Evolutionary conservation across 1,140 invertebrate genomes (phyloP).

Genomic region (Battus philenor): DNA sequence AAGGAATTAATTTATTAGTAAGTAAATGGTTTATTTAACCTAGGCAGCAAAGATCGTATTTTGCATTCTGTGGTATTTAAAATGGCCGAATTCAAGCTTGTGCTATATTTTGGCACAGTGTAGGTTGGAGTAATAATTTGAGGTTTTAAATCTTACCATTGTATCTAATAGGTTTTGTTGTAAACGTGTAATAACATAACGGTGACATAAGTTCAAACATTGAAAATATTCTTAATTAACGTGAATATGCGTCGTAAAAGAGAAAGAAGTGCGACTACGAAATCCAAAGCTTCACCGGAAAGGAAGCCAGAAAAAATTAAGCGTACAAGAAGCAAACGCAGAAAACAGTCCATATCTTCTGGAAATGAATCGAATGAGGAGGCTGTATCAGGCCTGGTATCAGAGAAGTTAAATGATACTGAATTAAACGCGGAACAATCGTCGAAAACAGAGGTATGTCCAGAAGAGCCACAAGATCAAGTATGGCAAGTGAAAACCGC

Average conservation of each 20-base stretch:
- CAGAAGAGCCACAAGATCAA: constrained; percentile 55
- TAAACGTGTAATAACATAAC: constrained; percentile 3
- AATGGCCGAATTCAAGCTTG: constrained; percentile 14
- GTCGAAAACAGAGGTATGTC: constrained; percentile 39
- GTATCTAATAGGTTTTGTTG: neutral
- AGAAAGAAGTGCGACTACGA: constrained; percentile 52
- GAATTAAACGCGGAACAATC: constrained; percentile 31
- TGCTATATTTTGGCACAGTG: constrained; percentile 9
- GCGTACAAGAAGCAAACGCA: constrained; percentile 47
- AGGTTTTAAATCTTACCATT: too few species aligned
- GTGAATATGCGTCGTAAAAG: constrained; percentile 65
- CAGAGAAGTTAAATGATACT: constrained; percentile 27
- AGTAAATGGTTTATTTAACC: too few species aligned
- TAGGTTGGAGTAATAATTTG: neutral
- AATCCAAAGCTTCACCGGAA: constrained; percentile 56
- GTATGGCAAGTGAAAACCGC: constrained; percentile 66
- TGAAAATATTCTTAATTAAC: constrained; percentile 20
- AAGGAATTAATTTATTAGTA: too few species aligned
- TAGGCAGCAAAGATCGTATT: too few species aligned
- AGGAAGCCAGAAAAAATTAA: constrained; percentile 60
- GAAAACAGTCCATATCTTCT: constrained; percentile 56
- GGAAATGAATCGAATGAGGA: constrained; percentile 61
- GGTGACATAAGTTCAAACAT: neutral
- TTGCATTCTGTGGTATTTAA: too few species aligned
- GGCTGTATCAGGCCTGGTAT: constrained; percentile 26